These are phyloP conservation scores for Daktulosphaira vitifoliae DNA, from an alignment of 1,140 invertebrate species.

Conservation along the genomic window DNA sequence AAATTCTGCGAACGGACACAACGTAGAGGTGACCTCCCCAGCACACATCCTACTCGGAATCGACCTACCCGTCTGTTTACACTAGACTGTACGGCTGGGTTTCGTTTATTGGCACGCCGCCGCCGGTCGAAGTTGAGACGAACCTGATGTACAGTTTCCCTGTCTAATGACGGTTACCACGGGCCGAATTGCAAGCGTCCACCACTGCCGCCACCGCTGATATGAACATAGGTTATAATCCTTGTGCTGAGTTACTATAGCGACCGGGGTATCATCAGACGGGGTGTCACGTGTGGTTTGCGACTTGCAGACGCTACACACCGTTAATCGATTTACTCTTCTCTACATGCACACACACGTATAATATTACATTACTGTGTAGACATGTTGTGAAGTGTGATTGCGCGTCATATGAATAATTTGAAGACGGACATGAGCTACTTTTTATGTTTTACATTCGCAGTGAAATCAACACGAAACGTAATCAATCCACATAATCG, in stretches of 20 bases:
- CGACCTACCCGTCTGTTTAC: too few species aligned
- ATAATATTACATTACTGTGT: too few species aligned
- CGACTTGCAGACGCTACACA: slow-evolving; percentile 30
- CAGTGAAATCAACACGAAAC: not conserved
- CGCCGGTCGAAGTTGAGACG: not conserved
- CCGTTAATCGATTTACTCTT: slow-evolving; percentile 32
- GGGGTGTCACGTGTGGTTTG: slow-evolving; percentile 34
- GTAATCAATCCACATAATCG: too few species aligned
- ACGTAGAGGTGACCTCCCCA: too few species aligned
- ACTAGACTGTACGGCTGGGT: too few species aligned
- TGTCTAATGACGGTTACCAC: too few species aligned
- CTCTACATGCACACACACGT: not conserved
- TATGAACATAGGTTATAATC: slow-evolving; percentile 31
- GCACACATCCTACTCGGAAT: too few species aligned
- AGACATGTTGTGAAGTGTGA: too few species aligned
- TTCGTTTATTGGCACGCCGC: not conserved
- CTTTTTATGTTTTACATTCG: not conserved
- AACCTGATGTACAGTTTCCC: too few species aligned
- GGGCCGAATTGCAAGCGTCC: not conserved
- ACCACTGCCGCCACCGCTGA: not conserved
- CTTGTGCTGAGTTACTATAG: slow-evolving; percentile 23
- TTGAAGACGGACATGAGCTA: not conserved
- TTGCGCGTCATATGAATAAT: not conserved
- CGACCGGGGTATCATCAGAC: slow-evolving; percentile 31
- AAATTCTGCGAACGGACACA: too few species aligned